These are phyloP conservation scores for Willisornis vidua DNA, from an alignment of 2,113 vertebrate species.

Conservation along the genomic window DNA sequence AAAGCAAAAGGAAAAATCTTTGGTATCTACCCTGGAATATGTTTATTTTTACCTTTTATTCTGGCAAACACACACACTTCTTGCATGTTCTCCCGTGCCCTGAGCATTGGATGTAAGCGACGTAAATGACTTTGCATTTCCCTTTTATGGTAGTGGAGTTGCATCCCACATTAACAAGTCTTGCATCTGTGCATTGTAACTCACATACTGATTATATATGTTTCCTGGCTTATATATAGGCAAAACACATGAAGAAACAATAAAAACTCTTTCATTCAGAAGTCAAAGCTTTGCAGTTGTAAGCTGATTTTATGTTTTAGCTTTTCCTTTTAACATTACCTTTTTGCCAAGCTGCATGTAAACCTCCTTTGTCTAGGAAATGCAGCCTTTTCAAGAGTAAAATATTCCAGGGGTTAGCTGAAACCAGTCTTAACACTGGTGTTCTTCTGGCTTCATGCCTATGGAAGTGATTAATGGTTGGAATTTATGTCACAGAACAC, in stretches of 20 bases:
- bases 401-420: slow-evolving; percentile 30
- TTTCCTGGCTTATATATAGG: slow-evolving; percentile 51
- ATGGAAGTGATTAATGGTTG: slow-evolving; percentile 59
- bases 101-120: neutral
- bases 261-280: slow-evolving; percentile 79
- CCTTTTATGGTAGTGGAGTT: neutral
- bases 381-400: neutral
- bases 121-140: neutral
- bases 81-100: neutral
- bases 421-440: neutral
- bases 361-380: slow-evolving; percentile 55
- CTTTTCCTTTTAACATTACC: slow-evolving; percentile 27
- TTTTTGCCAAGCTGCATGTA: slow-evolving; percentile 51
- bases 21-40: neutral
- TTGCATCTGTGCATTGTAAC: neutral
- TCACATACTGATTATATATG: neutral
- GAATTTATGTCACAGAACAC: slow-evolving; percentile 65
- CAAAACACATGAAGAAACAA: slow-evolving; percentile 51
- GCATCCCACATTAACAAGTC: neutral
- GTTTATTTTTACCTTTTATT: neutral
- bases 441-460: slow-evolving; percentile 56
- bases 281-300: slow-evolving; percentile 77
- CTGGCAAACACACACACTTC: neutral
- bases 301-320: slow-evolving; percentile 62
- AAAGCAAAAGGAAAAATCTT: neutral